Base-by-base conservation (phyloP, 2,113 vertebrate genomes). In the Thermophis baileyi region DNA sequence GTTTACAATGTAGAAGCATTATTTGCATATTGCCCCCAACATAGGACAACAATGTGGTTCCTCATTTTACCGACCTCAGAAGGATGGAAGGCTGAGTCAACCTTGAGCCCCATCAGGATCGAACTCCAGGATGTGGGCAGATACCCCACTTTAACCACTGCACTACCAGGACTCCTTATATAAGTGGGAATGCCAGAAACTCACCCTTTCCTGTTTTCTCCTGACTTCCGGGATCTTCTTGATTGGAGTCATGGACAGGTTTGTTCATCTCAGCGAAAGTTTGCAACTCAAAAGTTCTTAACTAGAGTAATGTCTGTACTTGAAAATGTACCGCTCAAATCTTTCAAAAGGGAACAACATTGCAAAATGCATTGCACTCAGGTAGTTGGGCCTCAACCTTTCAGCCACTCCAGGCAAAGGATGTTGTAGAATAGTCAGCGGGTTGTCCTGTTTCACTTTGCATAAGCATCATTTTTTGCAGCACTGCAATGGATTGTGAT, bases 401-500 rank as follows among this genome's bases (percentile, higher is more conserved):
- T 86, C 54, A 22, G 46, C 44, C 46, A 35, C 50, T 25, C 46
- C 54, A 63, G 18, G 24, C 46, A 90, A 49, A 46, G 74, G 44
- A 35, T 86, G 85, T 85, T 90, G 91, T 53, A 91, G 89, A 90
- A 51, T 27, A 25, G 74, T 93, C 51, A 87, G 46, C 89, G n/a
- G 35, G 24, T 90, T 90, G 89, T 90, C 81, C 74, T 91, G 63
- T 87, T 93, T 86, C 94, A 94, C 95, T 95, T 92, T 90, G 90
- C 93, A 93, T 93, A 95, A 96, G 44, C 90, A 60, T 44, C 14
- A 22, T 93, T 55, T 74, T 60, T 74, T 92, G 95, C 93, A 95
- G 87, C 94, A 93, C 96, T 90, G 95, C 94, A 96, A 96, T 96
- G 91, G 96, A 94, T 94, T 93, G 93, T 86, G 87, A 97, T 97